These are phyloP conservation scores for Psix sp. DNA, from an alignment of 1,140 invertebrate genomes.

Conservation along the genomic window DNA sequence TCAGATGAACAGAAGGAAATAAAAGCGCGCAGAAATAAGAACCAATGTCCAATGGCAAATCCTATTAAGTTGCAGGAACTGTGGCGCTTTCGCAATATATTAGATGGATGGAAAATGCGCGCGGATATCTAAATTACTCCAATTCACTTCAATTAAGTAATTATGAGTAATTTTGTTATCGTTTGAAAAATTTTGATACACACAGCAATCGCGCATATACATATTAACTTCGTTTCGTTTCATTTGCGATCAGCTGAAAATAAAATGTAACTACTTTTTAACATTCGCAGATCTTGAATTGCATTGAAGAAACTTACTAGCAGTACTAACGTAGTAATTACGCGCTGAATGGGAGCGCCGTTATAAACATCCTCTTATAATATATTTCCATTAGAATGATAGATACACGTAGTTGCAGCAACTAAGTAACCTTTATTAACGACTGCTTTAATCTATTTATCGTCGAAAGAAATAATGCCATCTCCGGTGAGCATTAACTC, in stretches of 20 bases:
- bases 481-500: slow-evolving; percentile 55
- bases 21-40: slow-evolving; percentile 45
- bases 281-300: slow-evolving; percentile 29
- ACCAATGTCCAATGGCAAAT: slow-evolving; percentile 49
- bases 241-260: slow-evolving; percentile 17
- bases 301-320: slow-evolving; percentile 61
- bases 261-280: slow-evolving; percentile 31
- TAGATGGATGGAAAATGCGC: slow-evolving; percentile 58
- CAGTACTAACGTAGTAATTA: slow-evolving; percentile 68
- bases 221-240: slow-evolving; percentile 12
- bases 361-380: slow-evolving; percentile 64
- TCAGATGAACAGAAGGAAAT: slow-evolving; percentile 14
- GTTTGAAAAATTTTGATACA: slow-evolving; percentile 39
- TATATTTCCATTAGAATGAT: slow-evolving; percentile 69
- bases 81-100: slow-evolving; percentile 65
- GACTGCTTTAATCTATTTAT: slow-evolving; percentile 58
- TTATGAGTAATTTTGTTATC: slow-evolving; percentile 68
- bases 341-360: slow-evolving; percentile 62
- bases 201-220: not conserved
- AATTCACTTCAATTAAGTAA: slow-evolving; percentile 68
- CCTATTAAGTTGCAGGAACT: slow-evolving; percentile 47
- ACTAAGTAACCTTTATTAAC: slow-evolving; percentile 61
- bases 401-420: slow-evolving; percentile 58
- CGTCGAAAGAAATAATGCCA: slow-evolving; percentile 57
- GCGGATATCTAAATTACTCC: slow-evolving; percentile 67